phyloP scores from a whole-genome alignment of 2,888 invertebrate genomes.

The Pristionchus arcanus region DNA sequence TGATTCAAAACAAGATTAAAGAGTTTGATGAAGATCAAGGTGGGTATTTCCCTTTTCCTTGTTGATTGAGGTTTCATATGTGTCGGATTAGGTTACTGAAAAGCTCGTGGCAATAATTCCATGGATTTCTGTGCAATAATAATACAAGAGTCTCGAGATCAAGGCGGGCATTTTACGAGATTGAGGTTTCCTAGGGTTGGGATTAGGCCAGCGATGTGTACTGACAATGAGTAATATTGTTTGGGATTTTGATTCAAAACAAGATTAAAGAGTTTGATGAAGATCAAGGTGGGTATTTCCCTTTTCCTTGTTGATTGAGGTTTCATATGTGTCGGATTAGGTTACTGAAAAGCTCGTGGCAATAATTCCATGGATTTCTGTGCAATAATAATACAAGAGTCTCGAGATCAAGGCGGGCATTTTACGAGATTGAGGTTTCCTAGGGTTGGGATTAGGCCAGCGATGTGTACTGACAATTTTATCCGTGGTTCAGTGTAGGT shows the following conservation, averaged over 20 bases:
- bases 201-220: too few relatives aligned
- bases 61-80: background rate
- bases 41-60: background rate
- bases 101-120: background rate
- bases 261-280: constrained; percentile 80
- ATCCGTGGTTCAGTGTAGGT: too few relatives aligned
- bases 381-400: background rate
- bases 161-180: too few relatives aligned
- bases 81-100: background rate
- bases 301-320: background rate
- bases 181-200: too few relatives aligned
- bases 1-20: too few relatives aligned
- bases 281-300: constrained; percentile 63
- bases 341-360: background rate
- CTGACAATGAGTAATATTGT: too few relatives aligned
- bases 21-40: constrained; percentile 72
- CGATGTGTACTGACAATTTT: too few relatives aligned
- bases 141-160: background rate
- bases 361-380: background rate
- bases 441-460: too few relatives aligned
- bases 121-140: background rate
- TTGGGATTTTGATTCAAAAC: too few relatives aligned
- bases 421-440: too few relatives aligned
- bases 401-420: too few relatives aligned
- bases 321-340: background rate